Evolutionary conservation across 2,113 vertebrate species (phyloP).

Genomic region (Sprattus sprattus): DNA sequence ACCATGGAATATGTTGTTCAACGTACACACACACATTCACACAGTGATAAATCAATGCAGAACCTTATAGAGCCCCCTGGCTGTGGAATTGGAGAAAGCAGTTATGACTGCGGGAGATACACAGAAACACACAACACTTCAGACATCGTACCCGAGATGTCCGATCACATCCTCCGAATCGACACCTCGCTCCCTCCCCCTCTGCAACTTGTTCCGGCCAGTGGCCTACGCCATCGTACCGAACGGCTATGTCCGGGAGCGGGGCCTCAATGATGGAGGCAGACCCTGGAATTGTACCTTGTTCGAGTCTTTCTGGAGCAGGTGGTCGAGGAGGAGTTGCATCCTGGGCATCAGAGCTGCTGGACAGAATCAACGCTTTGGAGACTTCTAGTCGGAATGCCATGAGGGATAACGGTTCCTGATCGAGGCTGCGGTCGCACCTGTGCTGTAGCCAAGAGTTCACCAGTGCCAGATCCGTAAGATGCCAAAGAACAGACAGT

Average conservation of each 20-base stretch:
- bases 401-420: slow-evolving; percentile 65
- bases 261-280: slow-evolving; percentile 57
- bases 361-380: slow-evolving; percentile 67
- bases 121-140: slow-evolving; percentile 77
- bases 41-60: neutral
- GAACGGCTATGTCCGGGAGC: slow-evolving; percentile 62
- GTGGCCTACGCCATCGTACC: slow-evolving; percentile 73
- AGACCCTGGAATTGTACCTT: slow-evolving; percentile 48
- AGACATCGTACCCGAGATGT: slow-evolving; percentile 74
- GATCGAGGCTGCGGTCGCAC: slow-evolving; percentile 38
- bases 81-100: slow-evolving; percentile 77
- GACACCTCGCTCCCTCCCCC: slow-evolving; percentile 68
- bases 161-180: slow-evolving; percentile 70
- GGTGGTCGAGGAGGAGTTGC: slow-evolving; percentile 62
- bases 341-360: slow-evolving; percentile 56
- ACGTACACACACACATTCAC: slow-evolving; percentile 4
- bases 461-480: slow-evolving; percentile 70
- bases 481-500: slow-evolving; percentile 72
- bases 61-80: slow-evolving; percentile 55
- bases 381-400: slow-evolving; percentile 74
- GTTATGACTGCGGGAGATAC: slow-evolving; percentile 75
- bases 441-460: slow-evolving; percentile 75
- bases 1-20: neutral
- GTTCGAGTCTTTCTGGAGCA: slow-evolving; percentile 40
- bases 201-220: slow-evolving; percentile 75